Evolutionary conservation across 2,888 invertebrate species (phyloP).

Genomic region (Choreutis nemorana): DNA sequence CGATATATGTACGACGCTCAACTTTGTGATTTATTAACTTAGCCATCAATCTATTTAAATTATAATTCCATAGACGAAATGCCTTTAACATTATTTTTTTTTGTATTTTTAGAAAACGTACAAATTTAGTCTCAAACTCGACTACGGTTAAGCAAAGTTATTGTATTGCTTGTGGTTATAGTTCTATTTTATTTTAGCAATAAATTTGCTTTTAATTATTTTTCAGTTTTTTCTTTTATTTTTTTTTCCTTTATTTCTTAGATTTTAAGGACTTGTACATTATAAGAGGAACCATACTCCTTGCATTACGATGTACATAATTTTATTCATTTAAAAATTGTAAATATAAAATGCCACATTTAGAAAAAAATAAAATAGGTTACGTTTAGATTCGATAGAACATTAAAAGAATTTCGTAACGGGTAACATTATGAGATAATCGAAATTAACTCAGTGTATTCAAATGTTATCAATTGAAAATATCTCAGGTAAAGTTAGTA

Average conservation of each 20-base stretch:
- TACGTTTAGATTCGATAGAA: too few species aligned
- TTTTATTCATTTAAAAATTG: slow-evolving; percentile 32
- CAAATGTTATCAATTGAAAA: too few species aligned
- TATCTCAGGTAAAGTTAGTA: too few species aligned
- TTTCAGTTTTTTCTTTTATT: slow-evolving; percentile 45
- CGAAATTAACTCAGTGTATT: too few species aligned
- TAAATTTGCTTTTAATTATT: slow-evolving; percentile 63
- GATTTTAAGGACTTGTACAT: slow-evolving; percentile 39
- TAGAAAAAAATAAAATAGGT: slow-evolving; percentile 27
- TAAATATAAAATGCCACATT: slow-evolving; percentile 39
- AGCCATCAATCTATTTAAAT: slow-evolving; percentile 20
- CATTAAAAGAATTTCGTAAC: too few species aligned
- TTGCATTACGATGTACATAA: slow-evolving; percentile 57
- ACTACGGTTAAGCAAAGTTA: slow-evolving; percentile 37
- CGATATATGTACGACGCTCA: slow-evolving; percentile 38
- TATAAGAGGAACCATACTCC: slow-evolving; percentile 61
- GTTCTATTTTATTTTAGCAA: slow-evolving; percentile 64
- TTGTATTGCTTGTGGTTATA: slow-evolving; percentile 60
- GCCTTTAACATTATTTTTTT: slow-evolving; percentile 20
- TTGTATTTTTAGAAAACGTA: slow-evolving; percentile 43
- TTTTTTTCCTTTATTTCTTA: slow-evolving; percentile 24
- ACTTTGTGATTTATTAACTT: slow-evolving; percentile 30
- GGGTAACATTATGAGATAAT: too few species aligned
- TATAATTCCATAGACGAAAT: slow-evolving; percentile 17
- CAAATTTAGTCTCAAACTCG: slow-evolving; percentile 46